Evolutionary conservation across 2,797 vertebrate species (phyloP).

Genomic region (Tinamus major): DNA sequence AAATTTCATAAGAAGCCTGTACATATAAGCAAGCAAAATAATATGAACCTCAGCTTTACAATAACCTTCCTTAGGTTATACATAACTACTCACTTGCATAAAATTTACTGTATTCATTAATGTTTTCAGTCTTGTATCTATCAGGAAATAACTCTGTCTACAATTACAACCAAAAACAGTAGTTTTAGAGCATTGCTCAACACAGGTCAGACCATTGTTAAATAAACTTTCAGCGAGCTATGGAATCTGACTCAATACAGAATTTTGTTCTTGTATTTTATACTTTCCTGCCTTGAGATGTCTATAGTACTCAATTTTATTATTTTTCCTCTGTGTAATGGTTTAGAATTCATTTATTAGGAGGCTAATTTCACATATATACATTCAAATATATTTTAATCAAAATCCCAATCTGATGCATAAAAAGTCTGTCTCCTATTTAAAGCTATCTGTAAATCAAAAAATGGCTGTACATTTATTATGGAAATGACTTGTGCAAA

Average conservation of each 20-base stretch:
- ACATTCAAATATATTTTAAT: background rate
- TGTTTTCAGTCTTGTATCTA: background rate
- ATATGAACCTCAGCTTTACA: background rate
- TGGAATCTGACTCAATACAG: background rate
- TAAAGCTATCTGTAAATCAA: background rate
- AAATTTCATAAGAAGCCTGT: background rate
- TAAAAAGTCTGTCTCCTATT: background rate
- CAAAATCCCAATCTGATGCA: background rate
- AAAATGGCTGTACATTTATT: background rate
- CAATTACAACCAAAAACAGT: background rate
- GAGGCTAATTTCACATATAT: background rate
- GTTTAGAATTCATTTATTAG: background rate
- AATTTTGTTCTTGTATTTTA: background rate
- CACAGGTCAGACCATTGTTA: background rate
- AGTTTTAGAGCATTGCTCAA: background rate
- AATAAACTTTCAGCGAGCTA: background rate
- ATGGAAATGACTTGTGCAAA: conserved; percentile 25
- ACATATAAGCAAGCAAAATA: background rate
- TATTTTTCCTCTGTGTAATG: background rate
- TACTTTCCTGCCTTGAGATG: background rate
- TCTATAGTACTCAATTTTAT: background rate
- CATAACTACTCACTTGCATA: background rate
- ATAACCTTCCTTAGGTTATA: background rate
- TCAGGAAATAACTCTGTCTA: background rate
- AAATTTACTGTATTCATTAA: background rate